phyloP scores from a whole-genome alignment of 1,140 invertebrate genomes.

The Mamestra configurata region DNA sequence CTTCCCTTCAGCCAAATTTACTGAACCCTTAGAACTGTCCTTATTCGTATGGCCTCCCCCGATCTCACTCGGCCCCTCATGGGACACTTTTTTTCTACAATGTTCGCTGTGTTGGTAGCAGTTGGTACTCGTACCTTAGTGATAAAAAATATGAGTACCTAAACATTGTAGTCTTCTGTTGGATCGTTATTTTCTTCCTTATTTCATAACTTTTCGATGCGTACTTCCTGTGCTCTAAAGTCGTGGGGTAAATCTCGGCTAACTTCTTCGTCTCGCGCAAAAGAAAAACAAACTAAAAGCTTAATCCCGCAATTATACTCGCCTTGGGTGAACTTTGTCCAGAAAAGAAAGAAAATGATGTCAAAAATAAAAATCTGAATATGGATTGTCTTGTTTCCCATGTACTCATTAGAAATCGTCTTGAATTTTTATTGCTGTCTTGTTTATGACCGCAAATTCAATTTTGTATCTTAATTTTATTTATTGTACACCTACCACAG shows the following conservation, averaged over 20 bases:
- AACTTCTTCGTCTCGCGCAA: not conserved
- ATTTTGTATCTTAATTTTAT: too few species aligned
- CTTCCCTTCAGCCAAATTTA: constrained; percentile 35
- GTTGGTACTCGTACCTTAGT: not conserved
- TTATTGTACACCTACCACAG: too few species aligned
- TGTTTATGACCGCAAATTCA: not conserved
- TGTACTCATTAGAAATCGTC: not conserved
- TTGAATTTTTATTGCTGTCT: not conserved
- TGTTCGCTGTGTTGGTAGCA: not conserved
- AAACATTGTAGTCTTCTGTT: not conserved
- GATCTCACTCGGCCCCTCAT: not conserved
- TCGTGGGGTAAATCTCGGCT: not conserved
- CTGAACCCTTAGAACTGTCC: constrained; percentile 36
- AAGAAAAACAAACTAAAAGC: not conserved
- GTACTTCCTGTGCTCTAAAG: constrained; percentile 3
- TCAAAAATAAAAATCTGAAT: not conserved
- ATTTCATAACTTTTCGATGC: not conserved
- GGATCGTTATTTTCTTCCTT: not conserved
- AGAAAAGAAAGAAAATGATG: not conserved
- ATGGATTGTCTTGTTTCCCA: not conserved
- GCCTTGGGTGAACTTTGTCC: too few species aligned
- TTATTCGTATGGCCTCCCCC: not conserved
- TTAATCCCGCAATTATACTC: not conserved
- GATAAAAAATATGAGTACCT: not conserved
- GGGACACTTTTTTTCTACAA: not conserved